These are phyloP conservation scores for Argyra leucocephala DNA, from an alignment of 2,888 invertebrate genomes.

Conservation along the genomic window DNA sequence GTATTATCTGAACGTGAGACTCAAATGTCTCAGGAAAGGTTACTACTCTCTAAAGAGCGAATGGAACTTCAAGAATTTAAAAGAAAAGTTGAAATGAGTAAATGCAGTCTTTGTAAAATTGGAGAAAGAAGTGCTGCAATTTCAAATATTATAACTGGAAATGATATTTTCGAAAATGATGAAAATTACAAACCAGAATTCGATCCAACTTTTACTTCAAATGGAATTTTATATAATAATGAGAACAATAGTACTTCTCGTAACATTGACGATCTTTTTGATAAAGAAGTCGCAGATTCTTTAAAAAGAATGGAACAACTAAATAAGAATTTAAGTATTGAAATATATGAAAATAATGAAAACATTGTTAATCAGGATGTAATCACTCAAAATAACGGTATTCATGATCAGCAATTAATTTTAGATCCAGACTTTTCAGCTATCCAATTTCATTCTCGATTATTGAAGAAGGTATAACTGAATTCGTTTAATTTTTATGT, in stretches of 20 bases:
- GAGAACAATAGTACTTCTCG: slow-evolving; percentile 20
- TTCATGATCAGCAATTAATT: not conserved
- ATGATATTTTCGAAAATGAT: slow-evolving; percentile 10
- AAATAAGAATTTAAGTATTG: not conserved
- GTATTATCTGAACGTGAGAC: slow-evolving; percentile 39
- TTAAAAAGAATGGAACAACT: slow-evolving; percentile 30
- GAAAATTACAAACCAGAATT: slow-evolving; percentile 10
- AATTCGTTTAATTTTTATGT: too few species aligned
- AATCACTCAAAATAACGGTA: not conserved
- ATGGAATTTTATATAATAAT: slow-evolving; percentile 13
- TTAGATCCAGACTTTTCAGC: not conserved
- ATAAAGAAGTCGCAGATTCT: slow-evolving; percentile 36
- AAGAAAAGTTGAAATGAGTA: slow-evolving; percentile 31
- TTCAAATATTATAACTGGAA: slow-evolving; percentile 25
- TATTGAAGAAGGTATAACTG: not conserved
- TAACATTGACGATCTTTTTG: slow-evolving; percentile 36
- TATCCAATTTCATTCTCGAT: not conserved
- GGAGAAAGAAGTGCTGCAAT: slow-evolving; percentile 34
- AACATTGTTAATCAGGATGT: not conserved
- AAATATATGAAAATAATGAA: not conserved
- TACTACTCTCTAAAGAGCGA: slow-evolving; percentile 38
- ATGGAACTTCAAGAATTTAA: slow-evolving; percentile 35
- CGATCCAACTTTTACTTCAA: slow-evolving; percentile 17
- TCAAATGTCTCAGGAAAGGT: slow-evolving; percentile 37
- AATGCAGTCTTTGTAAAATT: slow-evolving; percentile 40